Conservation (phyloP, 2,888 invertebrate genomes). For the Pristionchus exspectatus region DNA sequence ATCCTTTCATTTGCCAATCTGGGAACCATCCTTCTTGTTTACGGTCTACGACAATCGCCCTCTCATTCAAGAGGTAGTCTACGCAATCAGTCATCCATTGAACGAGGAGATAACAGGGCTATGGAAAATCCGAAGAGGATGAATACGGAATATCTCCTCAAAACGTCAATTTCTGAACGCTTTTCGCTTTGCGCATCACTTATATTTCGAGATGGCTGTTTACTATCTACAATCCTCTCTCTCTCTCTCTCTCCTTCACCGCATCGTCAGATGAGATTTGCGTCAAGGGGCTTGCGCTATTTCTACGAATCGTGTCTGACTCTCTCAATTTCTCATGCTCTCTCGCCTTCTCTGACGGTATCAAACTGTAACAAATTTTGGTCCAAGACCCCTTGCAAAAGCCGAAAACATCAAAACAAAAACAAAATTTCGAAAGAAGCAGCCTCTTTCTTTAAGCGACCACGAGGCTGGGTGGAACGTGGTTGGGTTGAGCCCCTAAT, state of each 20-base stretch:
- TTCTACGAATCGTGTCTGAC: neutral
- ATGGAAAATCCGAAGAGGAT: neutral
- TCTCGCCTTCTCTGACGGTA: neutral
- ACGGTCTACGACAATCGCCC: no score
- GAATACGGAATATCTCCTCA: neutral
- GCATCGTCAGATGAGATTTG: neutral
- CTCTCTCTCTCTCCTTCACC: neutral
- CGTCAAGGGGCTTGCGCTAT: neutral
- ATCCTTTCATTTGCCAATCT: no score
- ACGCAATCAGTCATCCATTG: no score
- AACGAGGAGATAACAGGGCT: neutral
- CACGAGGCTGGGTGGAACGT: no score
- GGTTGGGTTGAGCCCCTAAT: no score
- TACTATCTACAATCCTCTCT: neutral
- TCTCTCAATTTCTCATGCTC: neutral
- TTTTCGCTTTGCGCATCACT: neutral
- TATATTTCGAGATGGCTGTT: neutral
- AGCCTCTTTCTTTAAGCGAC: no score
- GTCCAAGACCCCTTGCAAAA: no score
- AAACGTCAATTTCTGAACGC: neutral
- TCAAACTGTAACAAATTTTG: neutral
- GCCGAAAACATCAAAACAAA: no score
- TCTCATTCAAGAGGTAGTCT: no score
- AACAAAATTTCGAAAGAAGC: no score
- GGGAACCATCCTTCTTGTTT: no score